Conservation (phyloP, 64 coral and sea anemone species). For the Stylophora pistillata region DNA sequence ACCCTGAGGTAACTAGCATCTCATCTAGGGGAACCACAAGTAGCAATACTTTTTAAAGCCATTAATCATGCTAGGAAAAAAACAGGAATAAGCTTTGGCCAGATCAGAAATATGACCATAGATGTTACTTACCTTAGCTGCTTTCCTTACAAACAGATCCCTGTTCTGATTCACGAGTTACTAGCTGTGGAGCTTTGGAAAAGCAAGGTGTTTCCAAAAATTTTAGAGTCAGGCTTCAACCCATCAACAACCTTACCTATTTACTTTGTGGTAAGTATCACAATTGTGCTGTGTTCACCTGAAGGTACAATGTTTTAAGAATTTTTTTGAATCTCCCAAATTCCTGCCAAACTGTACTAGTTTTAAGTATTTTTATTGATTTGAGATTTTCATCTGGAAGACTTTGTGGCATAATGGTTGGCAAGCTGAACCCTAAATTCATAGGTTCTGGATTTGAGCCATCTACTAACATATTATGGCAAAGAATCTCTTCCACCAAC, state of each 20-base stretch:
- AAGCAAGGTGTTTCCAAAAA: constrained; percentile 80
- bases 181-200: constrained; percentile 96
- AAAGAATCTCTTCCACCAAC: too few relatives aligned
- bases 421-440: too few relatives aligned
- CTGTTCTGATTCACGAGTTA: constrained; percentile 88
- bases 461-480: too few relatives aligned
- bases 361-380: not conserved
- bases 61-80: not conserved
- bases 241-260: constrained; percentile 89
- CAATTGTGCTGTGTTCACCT: not conserved
- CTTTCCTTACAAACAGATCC: constrained; percentile 58
- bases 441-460: too few relatives aligned
- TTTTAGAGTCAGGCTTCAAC: constrained; percentile 73
- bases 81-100: too few relatives aligned
- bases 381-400: not conserved
- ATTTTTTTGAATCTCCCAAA: too few relatives aligned
- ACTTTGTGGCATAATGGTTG: too few relatives aligned
- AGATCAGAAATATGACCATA: not conserved
- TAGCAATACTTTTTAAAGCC: not conserved
- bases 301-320: not conserved
- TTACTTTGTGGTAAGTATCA: constrained; percentile 92
- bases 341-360: too few relatives aligned
- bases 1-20: too few relatives aligned
- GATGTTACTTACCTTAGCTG: not conserved
- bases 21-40: too few relatives aligned